Evolutionary conservation across 2,888 invertebrate genomes (phyloP).

Genomic region (Plemyria rubiginata): DNA sequence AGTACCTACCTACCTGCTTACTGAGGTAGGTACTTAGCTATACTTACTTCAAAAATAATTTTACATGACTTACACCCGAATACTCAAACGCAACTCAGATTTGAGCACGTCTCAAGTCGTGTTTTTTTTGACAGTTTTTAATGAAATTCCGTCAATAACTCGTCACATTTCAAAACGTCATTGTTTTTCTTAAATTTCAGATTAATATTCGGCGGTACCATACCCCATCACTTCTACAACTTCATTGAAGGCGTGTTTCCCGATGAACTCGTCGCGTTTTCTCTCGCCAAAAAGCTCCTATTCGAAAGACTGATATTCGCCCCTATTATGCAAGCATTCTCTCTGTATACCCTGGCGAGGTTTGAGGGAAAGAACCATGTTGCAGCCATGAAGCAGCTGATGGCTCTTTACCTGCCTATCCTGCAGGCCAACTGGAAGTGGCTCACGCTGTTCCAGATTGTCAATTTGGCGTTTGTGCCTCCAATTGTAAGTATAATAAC

Average conservation of each 20-base stretch:
- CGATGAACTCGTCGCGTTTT: conserved; percentile 82
- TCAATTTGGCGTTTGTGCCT: conserved; percentile 91
- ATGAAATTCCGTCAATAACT: no score
- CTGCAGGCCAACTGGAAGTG: conserved; percentile 91
- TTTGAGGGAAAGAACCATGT: conserved; percentile 91
- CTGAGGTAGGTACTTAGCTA: no score
- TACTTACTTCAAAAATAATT: no score
- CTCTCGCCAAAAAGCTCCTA: conserved; percentile 86
- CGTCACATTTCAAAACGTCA: no score
- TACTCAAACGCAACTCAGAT: no score
- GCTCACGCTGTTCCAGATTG: conserved; percentile 89
- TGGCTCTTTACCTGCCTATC: conserved; percentile 87
- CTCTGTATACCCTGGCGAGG: conserved; percentile 89
- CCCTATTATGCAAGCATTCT: conserved; percentile 89
- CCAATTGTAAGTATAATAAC: conserved; percentile 91
- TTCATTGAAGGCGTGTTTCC: conserved; percentile 86
- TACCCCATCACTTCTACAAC: conserved; percentile 91
- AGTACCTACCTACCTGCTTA: neutral
- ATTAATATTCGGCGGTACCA: conserved; percentile 90
- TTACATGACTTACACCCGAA: no score
- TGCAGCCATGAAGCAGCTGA: conserved; percentile 86
- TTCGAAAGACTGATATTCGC: conserved; percentile 90
- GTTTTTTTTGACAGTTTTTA: no score
- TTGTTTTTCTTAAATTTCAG: conserved; percentile 72
- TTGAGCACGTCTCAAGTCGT: no score